Evolutionary conservation across 2,113 vertebrate genomes (phyloP).

Genomic region (Tragelaphus buxtoni): DNA sequence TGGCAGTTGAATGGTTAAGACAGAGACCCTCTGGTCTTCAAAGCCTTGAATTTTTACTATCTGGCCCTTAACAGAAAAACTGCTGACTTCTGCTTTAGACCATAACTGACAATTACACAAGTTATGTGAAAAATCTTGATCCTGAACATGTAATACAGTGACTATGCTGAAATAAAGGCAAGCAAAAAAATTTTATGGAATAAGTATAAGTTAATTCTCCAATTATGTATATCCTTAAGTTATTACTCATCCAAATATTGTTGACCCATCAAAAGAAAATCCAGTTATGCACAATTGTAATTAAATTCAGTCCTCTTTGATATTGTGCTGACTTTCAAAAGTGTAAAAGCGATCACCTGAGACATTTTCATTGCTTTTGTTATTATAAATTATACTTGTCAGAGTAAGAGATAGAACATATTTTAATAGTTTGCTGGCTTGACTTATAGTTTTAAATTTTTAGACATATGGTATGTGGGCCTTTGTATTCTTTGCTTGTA

Average conservation of each 20-base stretch:
- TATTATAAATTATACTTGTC: constrained; percentile 5
- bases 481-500: neutral
- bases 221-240: neutral
- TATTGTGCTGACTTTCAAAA: constrained; percentile 28
- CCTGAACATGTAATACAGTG: neutral
- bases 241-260: constrained; percentile 18
- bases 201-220: neutral
- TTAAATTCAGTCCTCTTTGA: constrained; percentile 29
- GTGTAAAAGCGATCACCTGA: constrained; percentile 32
- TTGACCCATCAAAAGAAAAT: neutral
- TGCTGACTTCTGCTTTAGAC: neutral
- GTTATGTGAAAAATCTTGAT: neutral
- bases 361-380: constrained; percentile 10
- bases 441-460: neutral
- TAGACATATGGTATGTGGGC: neutral
- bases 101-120: neutral
- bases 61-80: neutral
- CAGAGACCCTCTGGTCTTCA: neutral
- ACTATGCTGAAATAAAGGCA: neutral
- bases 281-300: neutral
- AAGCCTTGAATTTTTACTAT: neutral
- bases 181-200: neutral
- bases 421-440: constrained; percentile 13
- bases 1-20: neutral
- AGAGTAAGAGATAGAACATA: neutral